Percentiles rank a stretch among this genome's conserved stretches.
Evolutionary conservation across 1,140 invertebrate species (phyloP).

Genomic region (Ceratoteleas bidentatus): DNA sequence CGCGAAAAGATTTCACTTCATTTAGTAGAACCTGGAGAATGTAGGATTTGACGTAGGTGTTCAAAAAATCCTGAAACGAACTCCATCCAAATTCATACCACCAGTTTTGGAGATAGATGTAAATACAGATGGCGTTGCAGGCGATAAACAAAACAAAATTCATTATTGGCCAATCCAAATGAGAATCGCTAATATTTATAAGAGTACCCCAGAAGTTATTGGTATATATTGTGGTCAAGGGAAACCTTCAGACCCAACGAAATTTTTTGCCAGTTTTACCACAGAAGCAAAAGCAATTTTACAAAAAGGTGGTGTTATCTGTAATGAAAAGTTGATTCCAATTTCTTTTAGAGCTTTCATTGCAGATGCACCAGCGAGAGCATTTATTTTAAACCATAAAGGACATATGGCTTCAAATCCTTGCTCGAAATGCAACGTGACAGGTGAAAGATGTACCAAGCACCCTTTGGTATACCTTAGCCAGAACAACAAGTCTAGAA

Average conservation of each 20-base stretch:
- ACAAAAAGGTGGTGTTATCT: constrained; percentile 17
- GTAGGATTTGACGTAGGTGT: too few relatives aligned
- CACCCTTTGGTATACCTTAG: constrained; percentile 13
- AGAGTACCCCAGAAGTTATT: too few relatives aligned
- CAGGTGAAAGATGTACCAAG: not conserved
- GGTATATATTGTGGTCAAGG: too few relatives aligned
- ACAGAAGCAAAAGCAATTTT: constrained; percentile 5
- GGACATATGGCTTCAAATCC: constrained; percentile 26
- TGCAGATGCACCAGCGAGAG: constrained; percentile 32
- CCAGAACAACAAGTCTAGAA: constrained; percentile 12
- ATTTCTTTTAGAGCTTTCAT: constrained; percentile 20
- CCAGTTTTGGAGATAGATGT: too few relatives aligned
- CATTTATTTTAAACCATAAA: constrained; percentile 40
- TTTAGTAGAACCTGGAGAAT: not conserved
- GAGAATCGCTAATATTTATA: too few relatives aligned
- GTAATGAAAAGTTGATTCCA: constrained; percentile 4
- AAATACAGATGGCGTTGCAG: too few relatives aligned
- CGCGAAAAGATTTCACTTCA: not conserved
- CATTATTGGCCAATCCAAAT: too few relatives aligned
- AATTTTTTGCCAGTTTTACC: constrained; percentile 14
- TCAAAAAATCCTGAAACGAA: too few relatives aligned
- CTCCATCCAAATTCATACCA: not conserved
- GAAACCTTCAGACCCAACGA: too few relatives aligned
- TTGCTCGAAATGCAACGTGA: constrained; percentile 40
- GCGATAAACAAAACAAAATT: too few relatives aligned